phyloP scores from a whole-genome alignment of 2,888 invertebrate genomes.

The Cheilosia impressa region DNA sequence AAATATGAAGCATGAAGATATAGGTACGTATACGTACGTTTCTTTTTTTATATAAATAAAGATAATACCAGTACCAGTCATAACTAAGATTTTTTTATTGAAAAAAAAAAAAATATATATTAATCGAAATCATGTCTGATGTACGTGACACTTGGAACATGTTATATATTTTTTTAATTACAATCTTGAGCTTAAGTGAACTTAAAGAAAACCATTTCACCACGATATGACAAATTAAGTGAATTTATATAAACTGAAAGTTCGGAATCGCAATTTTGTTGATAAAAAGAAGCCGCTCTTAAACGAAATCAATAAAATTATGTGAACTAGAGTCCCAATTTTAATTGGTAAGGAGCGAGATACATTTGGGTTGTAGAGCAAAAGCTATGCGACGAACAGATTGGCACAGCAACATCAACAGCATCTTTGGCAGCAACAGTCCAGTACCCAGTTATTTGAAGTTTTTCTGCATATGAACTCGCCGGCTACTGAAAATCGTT shows the following conservation, averaged over 20 bases:
- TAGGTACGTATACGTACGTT: too few relatives aligned
- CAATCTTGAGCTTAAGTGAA: neutral
- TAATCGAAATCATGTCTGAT: slow-evolving; percentile 12
- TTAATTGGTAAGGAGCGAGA: too few relatives aligned
- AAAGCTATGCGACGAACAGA: too few relatives aligned
- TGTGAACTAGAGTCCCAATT: too few relatives aligned
- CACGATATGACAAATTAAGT: too few relatives aligned
- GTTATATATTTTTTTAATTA: neutral
- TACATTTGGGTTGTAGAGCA: too few relatives aligned
- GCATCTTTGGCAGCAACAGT: too few relatives aligned
- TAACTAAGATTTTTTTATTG: neutral
- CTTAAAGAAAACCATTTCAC: neutral
- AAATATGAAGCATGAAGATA: neutral
- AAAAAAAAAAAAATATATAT: neutral
- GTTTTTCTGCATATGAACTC: too few relatives aligned
- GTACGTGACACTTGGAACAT: slow-evolving; percentile 23
- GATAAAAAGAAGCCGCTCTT: neutral
- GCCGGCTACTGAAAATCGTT: too few relatives aligned
- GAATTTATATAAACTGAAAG: neutral
- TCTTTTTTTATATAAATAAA: neutral
- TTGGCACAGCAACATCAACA: too few relatives aligned
- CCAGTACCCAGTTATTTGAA: too few relatives aligned
- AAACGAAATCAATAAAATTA: neutral
- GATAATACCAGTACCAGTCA: too few relatives aligned
- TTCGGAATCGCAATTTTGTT: neutral